Percentiles rank a stretch among this genome's conserved stretches.
phyloP scores from a whole-genome alignment of 1,140 invertebrate genomes.

The Pachypsylla venusta region DNA sequence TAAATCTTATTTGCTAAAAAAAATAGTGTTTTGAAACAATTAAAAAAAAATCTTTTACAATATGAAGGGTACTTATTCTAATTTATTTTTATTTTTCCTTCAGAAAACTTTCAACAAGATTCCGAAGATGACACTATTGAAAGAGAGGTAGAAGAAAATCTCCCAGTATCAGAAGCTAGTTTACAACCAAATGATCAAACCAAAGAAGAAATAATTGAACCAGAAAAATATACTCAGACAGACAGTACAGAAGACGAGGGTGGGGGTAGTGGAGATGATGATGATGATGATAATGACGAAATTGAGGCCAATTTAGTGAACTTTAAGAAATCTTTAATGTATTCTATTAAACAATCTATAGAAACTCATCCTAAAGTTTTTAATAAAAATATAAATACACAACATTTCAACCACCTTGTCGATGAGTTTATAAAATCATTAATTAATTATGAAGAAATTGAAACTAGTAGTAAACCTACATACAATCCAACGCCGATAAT shows the following conservation, averaged over 20 bases:
- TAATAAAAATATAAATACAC: conserved; percentile 2
- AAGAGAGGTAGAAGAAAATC: too few species aligned
- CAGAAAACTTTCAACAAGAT: neutral
- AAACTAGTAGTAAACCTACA: neutral
- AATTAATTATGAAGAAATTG: conserved; percentile 2
- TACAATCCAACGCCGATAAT: neutral
- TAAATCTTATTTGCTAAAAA: too few species aligned
- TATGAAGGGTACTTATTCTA: too few species aligned
- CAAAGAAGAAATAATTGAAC: too few species aligned
- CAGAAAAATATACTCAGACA: too few species aligned
- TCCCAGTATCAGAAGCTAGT: too few species aligned
- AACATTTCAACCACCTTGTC: conserved; percentile 2
- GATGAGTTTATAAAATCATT: conserved; percentile 3
- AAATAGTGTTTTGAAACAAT: too few species aligned
- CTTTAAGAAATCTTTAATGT: neutral
- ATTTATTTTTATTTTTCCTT: neutral
- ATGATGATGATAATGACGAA: neutral
- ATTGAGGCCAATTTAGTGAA: neutral
- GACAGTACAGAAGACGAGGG: neutral
- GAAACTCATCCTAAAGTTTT: neutral
- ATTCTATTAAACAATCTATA: neutral
- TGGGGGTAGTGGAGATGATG: neutral
- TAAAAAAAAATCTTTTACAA: too few species aligned
- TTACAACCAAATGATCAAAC: too few species aligned
- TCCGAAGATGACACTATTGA: neutral